Evolutionary conservation across 2,888 invertebrate species (phyloP).

Genomic region (Cecidostiba fungosa): DNA sequence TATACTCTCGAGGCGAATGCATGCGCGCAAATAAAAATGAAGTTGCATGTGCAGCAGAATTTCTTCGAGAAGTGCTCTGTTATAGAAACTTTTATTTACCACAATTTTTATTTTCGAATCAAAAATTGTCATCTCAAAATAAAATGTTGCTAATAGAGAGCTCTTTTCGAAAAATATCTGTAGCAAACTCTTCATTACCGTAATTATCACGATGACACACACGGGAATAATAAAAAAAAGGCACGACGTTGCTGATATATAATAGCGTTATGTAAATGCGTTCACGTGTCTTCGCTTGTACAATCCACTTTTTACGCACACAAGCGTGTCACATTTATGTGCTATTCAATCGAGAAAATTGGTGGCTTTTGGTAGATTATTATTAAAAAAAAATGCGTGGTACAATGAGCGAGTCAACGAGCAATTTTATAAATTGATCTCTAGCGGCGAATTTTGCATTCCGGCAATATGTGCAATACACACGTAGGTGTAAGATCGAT

Average conservation of each 20-base stretch:
- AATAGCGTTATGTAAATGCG: slow-evolving; percentile 1
- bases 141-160: not conserved
- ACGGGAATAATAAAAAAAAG: not conserved
- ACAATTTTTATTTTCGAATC: too few species aligned
- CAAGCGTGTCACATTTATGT: not conserved
- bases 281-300: slow-evolving; percentile 37
- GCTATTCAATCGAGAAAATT: slow-evolving; percentile 5
- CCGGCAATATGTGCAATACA: not conserved
- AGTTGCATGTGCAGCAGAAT: not conserved
- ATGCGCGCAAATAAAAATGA: slow-evolving; percentile 21
- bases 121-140: not conserved
- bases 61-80: slow-evolving; percentile 2
- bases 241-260: not conserved
- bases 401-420: not conserved
- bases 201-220: slow-evolving; percentile 14
- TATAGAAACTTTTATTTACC: not conserved
- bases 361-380: not conserved
- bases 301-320: slow-evolving; percentile 45
- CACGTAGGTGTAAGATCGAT: slow-evolving; percentile 13
- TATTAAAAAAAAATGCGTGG: not conserved
- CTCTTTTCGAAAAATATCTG: slow-evolving; percentile 21
- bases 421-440: slow-evolving; percentile 27
- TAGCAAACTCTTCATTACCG: slow-evolving; percentile 5
- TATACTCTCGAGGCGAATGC: slow-evolving; percentile 54
- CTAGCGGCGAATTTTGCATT: slow-evolving; percentile 12